phyloP scores from a whole-genome alignment of 2,113 vertebrate genomes.

The Gracilinanus agilis region DNA sequence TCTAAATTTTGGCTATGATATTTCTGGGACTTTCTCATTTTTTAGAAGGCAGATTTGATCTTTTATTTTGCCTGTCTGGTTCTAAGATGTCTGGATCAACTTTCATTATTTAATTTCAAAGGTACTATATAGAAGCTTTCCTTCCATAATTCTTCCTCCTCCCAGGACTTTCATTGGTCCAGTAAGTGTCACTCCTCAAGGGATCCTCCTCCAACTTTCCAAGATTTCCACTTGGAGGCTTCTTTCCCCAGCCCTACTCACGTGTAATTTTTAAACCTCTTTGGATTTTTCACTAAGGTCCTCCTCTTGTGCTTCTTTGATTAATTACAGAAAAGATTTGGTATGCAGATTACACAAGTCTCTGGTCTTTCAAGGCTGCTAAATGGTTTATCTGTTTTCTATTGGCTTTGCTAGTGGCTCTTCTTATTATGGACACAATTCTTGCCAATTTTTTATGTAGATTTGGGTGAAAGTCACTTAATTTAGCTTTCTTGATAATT shows the following conservation, averaged over 20 bases:
- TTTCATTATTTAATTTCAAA: background rate
- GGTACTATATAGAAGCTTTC: background rate
- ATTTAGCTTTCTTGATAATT: background rate
- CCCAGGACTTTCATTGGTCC: background rate
- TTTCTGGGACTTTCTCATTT: too few relatives aligned
- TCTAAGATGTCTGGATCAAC: background rate
- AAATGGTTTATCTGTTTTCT: background rate
- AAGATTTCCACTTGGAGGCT: background rate
- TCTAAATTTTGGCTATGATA: background rate
- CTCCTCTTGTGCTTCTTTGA: background rate
- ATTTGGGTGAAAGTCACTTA: background rate
- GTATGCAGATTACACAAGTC: background rate
- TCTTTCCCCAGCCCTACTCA: background rate
- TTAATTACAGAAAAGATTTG: background rate
- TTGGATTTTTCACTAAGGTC: background rate
- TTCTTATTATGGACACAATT: background rate
- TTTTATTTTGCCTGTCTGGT: too few relatives aligned
- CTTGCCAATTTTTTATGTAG: background rate
- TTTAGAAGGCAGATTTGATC: too few relatives aligned
- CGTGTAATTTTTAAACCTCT: background rate
- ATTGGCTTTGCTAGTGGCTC: background rate
- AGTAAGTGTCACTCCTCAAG: too few relatives aligned
- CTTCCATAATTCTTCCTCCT: background rate
- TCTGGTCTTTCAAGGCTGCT: background rate
- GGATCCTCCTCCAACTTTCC: background rate